Percentiles rank a stretch among this genome's conserved stretches.
Evolutionary conservation across 2,113 vertebrate genomes (phyloP).

Genomic region (Glareola pratincola): DNA sequence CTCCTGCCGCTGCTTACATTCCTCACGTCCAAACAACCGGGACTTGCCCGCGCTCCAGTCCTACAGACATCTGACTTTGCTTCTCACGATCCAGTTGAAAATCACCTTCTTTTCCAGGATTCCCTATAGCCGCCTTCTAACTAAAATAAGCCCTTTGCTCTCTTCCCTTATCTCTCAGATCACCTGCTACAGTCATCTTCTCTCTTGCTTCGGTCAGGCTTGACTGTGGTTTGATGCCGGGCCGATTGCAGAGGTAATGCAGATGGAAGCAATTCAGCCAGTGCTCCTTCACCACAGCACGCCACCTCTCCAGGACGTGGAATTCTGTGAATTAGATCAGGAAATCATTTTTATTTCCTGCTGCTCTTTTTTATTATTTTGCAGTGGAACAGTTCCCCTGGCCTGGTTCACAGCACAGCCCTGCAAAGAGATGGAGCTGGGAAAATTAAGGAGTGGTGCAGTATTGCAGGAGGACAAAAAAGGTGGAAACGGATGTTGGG

Average conservation of each 20-base stretch:
- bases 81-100: not conserved
- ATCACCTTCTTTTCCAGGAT: not conserved
- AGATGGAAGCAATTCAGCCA: not conserved
- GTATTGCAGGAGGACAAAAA: not conserved
- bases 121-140: not conserved
- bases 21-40: not conserved
- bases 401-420: not conserved
- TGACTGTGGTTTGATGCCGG: not conserved
- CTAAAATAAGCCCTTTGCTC: not conserved
- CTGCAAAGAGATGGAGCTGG: not conserved
- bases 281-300: not conserved
- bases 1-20: not conserved
- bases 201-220: not conserved
- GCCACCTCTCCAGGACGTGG: not conserved
- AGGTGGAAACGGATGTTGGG: not conserved
- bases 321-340: not conserved
- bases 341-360: not conserved
- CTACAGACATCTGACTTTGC: not conserved
- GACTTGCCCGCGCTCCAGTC: rapidly evolving
- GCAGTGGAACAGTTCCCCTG: not conserved
- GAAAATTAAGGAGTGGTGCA: not conserved
- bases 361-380: not conserved
- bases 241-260: not conserved
- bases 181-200: not conserved
- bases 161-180: not conserved